Conservation (phyloP, 2,797 vertebrate genomes). For the Oreochromis mossambicus region DNA sequence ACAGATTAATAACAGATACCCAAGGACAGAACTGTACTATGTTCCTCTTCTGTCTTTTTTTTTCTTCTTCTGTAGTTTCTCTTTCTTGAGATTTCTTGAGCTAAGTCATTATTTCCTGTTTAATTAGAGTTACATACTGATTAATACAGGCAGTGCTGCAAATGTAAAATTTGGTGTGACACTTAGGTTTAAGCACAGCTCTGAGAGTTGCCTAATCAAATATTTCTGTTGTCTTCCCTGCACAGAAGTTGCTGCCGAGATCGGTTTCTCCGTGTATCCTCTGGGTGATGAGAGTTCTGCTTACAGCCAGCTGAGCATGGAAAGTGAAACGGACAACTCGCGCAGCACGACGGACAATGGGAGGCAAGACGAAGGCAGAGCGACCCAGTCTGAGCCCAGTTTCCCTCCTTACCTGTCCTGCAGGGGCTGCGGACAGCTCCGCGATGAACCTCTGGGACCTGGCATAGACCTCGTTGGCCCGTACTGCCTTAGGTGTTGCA, state of each 20-base stretch:
- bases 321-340: constrained; percentile 84
- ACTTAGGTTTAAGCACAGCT: not conserved
- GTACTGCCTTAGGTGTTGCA: constrained; percentile 77
- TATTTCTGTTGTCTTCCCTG: constrained; percentile 28
- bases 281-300: constrained; percentile 87
- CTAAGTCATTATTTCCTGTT: not conserved
- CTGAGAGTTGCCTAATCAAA: not conserved
- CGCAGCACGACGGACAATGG: constrained; percentile 56
- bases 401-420: constrained; percentile 80
- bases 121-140: not conserved
- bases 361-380: constrained; percentile 66
- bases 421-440: constrained; percentile 83
- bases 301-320: constrained; percentile 85
- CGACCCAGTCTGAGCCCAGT: constrained; percentile 53
- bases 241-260: constrained; percentile 86
- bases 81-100: not conserved
- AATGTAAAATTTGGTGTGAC: not conserved
- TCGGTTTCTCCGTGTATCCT: constrained; percentile 83
- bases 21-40: not conserved
- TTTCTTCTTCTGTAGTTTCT: not conserved
- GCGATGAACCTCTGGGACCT: constrained; percentile 76
- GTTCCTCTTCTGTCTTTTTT: not conserved
- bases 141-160: not conserved
- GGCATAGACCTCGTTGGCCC: constrained; percentile 81
- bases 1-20: not conserved